Evolutionary conservation across 1,140 invertebrate genomes (phyloP).

Genomic region (Ceratoteleas bidentatus): DNA sequence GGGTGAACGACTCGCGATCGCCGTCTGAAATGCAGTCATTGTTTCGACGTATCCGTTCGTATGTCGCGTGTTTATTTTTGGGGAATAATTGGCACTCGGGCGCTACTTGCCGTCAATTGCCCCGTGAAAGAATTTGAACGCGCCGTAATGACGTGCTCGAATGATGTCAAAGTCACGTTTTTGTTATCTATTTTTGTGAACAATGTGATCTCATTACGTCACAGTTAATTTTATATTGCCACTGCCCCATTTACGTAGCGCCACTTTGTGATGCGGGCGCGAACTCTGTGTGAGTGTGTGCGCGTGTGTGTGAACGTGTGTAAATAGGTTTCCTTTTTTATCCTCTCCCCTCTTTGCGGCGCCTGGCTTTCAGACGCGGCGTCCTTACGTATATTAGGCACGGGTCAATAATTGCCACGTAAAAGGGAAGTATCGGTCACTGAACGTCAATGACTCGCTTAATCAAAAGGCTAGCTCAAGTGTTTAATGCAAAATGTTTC

Average conservation of each 20-base stretch:
- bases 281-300: background rate
- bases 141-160: conserved; percentile 29
- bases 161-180: conserved; percentile 49
- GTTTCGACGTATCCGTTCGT: conserved; percentile 7
- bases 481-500: conserved; percentile 38
- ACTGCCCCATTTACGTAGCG: conserved; percentile 44
- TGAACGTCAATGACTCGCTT: conserved; percentile 59
- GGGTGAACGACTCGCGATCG: conserved; percentile 27
- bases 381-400: conserved; percentile 47
- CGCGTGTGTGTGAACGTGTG: conserved; percentile 6
- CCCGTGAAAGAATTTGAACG: conserved; percentile 22
- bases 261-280: conserved; percentile 22
- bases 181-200: conserved; percentile 52
- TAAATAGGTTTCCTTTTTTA: conserved; percentile 50
- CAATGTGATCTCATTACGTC: conserved; percentile 50
- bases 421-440: conserved; percentile 61
- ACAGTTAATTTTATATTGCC: conserved; percentile 58
- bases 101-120: conserved; percentile 3
- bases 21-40: conserved; percentile 15
- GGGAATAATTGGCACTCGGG: conserved; percentile 20
- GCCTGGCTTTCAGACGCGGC: conserved; percentile 39
- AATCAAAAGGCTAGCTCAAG: conserved; percentile 42
- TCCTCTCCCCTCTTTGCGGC: conserved; percentile 23
- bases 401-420: conserved; percentile 50
- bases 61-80: conserved; percentile 10